Evolutionary conservation across 2,888 invertebrate species (phyloP).

Genomic region (Tanypteryx hageni): DNA sequence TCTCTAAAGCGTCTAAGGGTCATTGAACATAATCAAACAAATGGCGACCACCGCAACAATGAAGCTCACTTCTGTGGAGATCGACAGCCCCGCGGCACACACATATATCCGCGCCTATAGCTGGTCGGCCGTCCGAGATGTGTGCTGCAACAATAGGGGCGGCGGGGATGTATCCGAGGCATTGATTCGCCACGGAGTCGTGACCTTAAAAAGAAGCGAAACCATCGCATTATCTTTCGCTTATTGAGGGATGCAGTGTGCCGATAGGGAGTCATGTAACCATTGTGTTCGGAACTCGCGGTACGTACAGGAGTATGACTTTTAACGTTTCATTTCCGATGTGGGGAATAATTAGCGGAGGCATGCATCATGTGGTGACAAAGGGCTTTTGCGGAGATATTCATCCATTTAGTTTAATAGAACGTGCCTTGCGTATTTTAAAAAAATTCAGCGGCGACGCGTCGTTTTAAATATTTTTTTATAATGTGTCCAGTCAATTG

Average conservation of each 20-base stretch:
- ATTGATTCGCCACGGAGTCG: not conserved
- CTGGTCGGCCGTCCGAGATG: too few species aligned
- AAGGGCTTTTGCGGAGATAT: too few species aligned
- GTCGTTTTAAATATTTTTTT: too few species aligned
- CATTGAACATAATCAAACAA: constrained; percentile 8
- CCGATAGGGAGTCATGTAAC: not conserved
- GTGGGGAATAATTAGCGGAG: not conserved
- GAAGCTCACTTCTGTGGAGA: not conserved
- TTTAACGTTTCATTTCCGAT: not conserved
- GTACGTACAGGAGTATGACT: not conserved
- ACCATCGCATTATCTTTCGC: not conserved
- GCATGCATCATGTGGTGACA: too few species aligned
- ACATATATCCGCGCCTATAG: too few species aligned
- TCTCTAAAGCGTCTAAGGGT: not conserved
- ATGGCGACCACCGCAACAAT: not conserved
- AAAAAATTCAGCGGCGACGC: too few species aligned
- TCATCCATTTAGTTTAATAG: too few species aligned
- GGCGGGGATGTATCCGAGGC: not conserved
- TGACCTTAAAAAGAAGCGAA: not conserved
- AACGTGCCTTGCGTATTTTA: too few species aligned
- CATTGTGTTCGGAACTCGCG: not conserved
- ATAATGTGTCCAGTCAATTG: too few species aligned
- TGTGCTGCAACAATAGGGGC: too few species aligned
- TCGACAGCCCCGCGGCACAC: not conserved
- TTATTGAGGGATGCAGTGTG: not conserved